Evolutionary conservation across 2,888 invertebrate genomes (phyloP).

Genomic region (Notodonta dromedarius): DNA sequence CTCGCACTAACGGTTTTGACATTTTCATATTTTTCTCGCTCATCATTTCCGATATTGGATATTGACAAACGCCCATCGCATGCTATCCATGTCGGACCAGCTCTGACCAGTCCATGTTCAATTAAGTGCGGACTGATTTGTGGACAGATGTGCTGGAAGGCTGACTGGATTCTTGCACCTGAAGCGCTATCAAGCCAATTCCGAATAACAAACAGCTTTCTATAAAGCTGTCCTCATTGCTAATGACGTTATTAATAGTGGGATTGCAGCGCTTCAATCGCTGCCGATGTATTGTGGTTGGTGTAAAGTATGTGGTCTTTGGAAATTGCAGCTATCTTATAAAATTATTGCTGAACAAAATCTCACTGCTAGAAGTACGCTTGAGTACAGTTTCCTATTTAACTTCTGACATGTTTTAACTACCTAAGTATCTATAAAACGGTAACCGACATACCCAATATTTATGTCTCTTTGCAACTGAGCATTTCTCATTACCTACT

Average conservation of each 20-base stretch:
- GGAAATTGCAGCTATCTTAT: no score
- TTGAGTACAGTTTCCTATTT: no score
- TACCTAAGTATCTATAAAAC: not conserved
- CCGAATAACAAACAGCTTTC: constrained; percentile 45
- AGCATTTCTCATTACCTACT: constrained; percentile 21
- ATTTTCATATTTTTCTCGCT: no score
- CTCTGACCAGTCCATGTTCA: constrained; percentile 30
- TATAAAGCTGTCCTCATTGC: constrained; percentile 37
- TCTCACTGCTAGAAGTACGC: no score
- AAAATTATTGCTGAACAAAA: no score
- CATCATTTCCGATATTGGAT: constrained; percentile 19
- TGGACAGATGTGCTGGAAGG: constrained; percentile 43
- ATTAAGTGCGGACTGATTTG: constrained; percentile 50
- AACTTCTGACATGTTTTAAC: no score
- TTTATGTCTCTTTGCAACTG: not conserved
- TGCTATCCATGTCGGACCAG: constrained; percentile 14
- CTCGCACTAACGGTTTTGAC: no score
- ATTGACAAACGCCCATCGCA: constrained; percentile 32
- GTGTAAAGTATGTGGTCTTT: not conserved
- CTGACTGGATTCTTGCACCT: constrained; percentile 42
- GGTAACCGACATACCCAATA: not conserved
- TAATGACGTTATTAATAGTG: constrained; percentile 25
- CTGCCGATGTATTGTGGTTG: not conserved
- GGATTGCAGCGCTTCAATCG: constrained; percentile 23
- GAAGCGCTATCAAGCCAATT: constrained; percentile 40